Evolutionary conservation across 2,888 invertebrate genomes (phyloP).

Genomic region (Tetranychus truncatus): DNA sequence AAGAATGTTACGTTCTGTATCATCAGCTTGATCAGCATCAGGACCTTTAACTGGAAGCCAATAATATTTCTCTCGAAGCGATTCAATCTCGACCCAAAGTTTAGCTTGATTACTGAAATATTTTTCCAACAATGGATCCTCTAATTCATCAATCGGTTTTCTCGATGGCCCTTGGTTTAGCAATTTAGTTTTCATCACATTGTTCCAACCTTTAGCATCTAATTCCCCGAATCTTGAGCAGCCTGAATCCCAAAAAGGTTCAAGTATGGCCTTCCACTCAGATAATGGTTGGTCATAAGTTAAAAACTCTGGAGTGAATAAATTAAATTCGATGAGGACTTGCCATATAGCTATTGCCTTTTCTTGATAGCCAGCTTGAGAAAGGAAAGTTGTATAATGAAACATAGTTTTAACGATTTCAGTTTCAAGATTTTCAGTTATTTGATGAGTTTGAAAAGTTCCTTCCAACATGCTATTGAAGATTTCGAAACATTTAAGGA

Average conservation of each 20-base stretch:
- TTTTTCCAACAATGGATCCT: slow-evolving; percentile 27
- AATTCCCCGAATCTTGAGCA: slow-evolving; percentile 33
- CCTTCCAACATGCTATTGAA: slow-evolving; percentile 31
- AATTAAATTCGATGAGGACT: slow-evolving; percentile 35
- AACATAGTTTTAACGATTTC: slow-evolving; percentile 29
- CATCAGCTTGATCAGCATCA: slow-evolving; percentile 32
- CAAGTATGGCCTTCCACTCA: slow-evolving; percentile 31
- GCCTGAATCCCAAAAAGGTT: slow-evolving; percentile 35
- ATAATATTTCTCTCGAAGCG: slow-evolving; percentile 30
- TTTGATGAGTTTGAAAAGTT: slow-evolving; percentile 30
- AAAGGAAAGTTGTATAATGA: slow-evolving; percentile 14
- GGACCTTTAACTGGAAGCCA: slow-evolving; percentile 34
- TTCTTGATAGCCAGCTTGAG: slow-evolving; percentile 32
- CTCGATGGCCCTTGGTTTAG: neutral
- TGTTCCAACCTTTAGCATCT: slow-evolving; percentile 32
- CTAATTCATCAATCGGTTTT: slow-evolving; percentile 15
- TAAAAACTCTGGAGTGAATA: slow-evolving; percentile 30
- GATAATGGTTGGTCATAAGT: slow-evolving; percentile 24
- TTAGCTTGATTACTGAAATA: slow-evolving; percentile 16
- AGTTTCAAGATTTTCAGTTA: slow-evolving; percentile 29
- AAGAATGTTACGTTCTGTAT: slow-evolving; percentile 33
- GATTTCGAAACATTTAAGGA: slow-evolving; percentile 32
- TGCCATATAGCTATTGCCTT: slow-evolving; percentile 34
- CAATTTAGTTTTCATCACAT: neutral
- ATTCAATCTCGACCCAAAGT: slow-evolving; percentile 33